These are phyloP conservation scores for Leptinotarsa juncta DNA, from an alignment of 2,888 invertebrate species.

Conservation along the genomic window DNA sequence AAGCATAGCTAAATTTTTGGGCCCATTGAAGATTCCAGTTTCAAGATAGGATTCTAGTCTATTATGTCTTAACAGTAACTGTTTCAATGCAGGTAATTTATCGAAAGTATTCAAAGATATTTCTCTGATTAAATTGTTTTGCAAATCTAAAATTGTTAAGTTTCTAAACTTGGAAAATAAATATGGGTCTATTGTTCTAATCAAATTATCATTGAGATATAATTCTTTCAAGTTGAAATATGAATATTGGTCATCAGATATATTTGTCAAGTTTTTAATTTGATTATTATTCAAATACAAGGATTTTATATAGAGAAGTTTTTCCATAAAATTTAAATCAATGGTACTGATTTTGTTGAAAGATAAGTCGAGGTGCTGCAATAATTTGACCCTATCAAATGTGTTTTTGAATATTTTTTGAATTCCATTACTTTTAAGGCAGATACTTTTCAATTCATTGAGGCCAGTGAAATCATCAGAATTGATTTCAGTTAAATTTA, in stretches of 20 bases:
- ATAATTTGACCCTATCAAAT: neutral
- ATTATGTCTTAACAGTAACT: neutral
- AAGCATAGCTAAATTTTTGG: neutral
- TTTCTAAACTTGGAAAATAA: neutral
- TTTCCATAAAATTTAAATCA: neutral
- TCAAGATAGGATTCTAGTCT: neutral
- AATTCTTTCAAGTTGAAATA: neutral
- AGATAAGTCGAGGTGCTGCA: neutral
- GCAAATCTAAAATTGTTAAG: conserved; percentile 31
- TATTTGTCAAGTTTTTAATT: neutral
- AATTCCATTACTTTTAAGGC: neutral
- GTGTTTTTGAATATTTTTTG: neutral
- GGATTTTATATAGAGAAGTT: neutral
- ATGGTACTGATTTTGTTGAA: neutral
- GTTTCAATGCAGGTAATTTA: neutral
- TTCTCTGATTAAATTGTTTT: conserved; percentile 37
- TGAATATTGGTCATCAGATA: neutral
- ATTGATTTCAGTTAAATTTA: neutral
- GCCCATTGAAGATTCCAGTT: neutral
- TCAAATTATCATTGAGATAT: neutral
- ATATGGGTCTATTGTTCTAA: neutral
- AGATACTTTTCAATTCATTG: neutral
- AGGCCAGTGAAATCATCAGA: neutral
- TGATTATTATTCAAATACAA: neutral
- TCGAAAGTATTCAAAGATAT: conserved; percentile 41